Evolutionary conservation across 2,888 invertebrate species (phyloP), one percentile per base, ranked within the genome.

Genomic region (Acleris cristana): DNA sequence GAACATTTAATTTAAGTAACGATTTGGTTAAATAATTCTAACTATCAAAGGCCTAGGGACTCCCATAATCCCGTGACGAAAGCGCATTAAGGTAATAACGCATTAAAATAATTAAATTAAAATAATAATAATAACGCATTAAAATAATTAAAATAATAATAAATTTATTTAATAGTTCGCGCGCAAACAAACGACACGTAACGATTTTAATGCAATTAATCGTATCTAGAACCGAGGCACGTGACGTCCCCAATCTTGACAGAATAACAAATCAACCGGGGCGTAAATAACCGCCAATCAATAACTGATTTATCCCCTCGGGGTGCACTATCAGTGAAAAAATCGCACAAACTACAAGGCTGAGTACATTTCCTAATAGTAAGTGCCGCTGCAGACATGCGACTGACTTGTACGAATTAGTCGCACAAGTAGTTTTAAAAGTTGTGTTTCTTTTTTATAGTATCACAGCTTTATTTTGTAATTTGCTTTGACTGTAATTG

Each of bases 231-330:
- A 72, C 76, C 75, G 66, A 72, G 75, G 78, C 76, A 72, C 69
- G 67, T 62, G 74, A 76, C 65, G 69, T 68, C 68, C 73, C 70
- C 74, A 81, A 85, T 84, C 83, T 81, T 82, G 79, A 78, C 78
- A 79, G 79, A 82, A 86, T 83, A 83, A 81, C 75, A 82, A 79
- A 87, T 86, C 81, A 87, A 81, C 81, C 81, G 80, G 84, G 87
- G 89, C 90, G 89, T 87, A 81, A 81, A 88, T 88, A 89, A 89
- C 89, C 85, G 81, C 85, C 90, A 89, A 90, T 90, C 89, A 90
- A 89, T 90, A 88, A 84, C 86, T 86, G 89, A 90, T 89, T 89
- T 89, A 89, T 90, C 77, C 83, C 80, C 79, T 61, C 70, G 80
- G 84, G 88, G 83, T 73, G 75, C 74, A 76, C 74, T 83, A 83